Evolutionary conservation across 2,797 vertebrate genomes (phyloP), one percentile per base, ranked within the genome.

Genomic region (Tiaroga cobitis): DNA sequence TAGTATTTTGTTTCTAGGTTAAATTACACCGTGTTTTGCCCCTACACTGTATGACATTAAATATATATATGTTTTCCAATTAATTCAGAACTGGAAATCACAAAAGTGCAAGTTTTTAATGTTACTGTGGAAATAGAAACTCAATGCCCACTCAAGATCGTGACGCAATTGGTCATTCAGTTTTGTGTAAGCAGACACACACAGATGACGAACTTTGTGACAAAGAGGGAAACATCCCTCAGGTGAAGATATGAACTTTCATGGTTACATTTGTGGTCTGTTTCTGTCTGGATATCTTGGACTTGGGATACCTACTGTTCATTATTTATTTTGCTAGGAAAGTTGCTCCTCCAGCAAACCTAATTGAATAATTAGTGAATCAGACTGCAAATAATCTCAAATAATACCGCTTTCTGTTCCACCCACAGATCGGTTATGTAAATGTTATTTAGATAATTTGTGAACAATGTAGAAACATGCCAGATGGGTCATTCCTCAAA

Each of bases 321-420:
- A 82, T 63, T 81, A 67, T 49, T 69, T 59, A 67, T 37, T 69
- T 69, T 68, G 72, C 56, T 39, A 59, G 34, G 29, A 72, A 82
- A 72, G 37, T 11, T 76, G 80, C 49, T 77, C 26, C 34, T 78
- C 61, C 63, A 26, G 73, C 61, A 72, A 59, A 77, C 18, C 32
- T 59, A 77, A 76, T 81, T 73, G 51, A 76, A 63, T 32, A 39
- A 76, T 76, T 34, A 26, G 84, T 81, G 79, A 86, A 86, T n/a
- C 43, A 54, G 65, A 80, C 68, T 39, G 75, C 26, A 65, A 77
- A 67, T 67, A 82, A 86, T 51, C 67, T 29, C 26, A 59, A 56
- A 68, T 74, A 82, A 82, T 83, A 54, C 18, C 4, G 18, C n/a
- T 49, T 70, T 70, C 37, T 78, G 73, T 86, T 78, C 39, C 73